These are phyloP conservation scores for Thalassaphorura encarpata DNA, from an alignment of 1,140 invertebrate genomes.

Conservation along the genomic window DNA sequence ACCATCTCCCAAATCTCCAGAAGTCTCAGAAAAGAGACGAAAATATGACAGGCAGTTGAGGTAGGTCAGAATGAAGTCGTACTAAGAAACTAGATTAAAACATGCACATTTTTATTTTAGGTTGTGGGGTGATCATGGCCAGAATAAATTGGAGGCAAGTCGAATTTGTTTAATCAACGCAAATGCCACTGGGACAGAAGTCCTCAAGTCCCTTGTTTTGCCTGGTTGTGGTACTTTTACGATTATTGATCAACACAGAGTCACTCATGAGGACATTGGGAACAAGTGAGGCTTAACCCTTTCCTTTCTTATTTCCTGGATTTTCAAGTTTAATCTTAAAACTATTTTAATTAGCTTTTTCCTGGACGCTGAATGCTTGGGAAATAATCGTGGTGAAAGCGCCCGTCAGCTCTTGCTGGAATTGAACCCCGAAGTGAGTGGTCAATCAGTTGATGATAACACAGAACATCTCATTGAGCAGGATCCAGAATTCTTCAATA, in stretches of 20 bases:
- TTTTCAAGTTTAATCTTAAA: not conserved
- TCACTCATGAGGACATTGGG: conserved; percentile 81
- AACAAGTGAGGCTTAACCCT: conserved; percentile 64
- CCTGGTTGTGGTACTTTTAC: conserved; percentile 95
- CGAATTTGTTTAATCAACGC: conserved; percentile 92
- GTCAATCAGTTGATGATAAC: conserved; percentile 83
- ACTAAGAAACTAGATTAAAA: not conserved
- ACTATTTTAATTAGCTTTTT: conserved; percentile 61
- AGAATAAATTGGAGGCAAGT: conserved; percentile 70
- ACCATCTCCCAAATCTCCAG: conserved; percentile 65
- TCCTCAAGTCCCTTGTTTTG: conserved; percentile 84
- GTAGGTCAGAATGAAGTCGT: conserved; percentile 39
- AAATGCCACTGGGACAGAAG: conserved; percentile 86
- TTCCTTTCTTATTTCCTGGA: too few species aligned
- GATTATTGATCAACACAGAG: conserved; percentile 79
- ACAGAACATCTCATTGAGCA: conserved; percentile 70
- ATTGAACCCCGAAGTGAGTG: conserved; percentile 84
- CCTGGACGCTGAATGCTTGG: conserved; percentile 63
- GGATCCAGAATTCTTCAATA: conserved; percentile 78
- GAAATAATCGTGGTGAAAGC: conserved; percentile 70
- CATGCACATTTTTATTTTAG: conserved; percentile 39
- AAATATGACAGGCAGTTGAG: conserved; percentile 83
- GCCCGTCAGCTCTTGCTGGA: conserved; percentile 73
- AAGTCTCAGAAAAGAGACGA: conserved; percentile 63
- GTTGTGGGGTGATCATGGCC: conserved; percentile 97